Evolutionary conservation across 1,140 invertebrate genomes (phyloP), one percentile per base, ranked within the genome.

Genomic region (Homalodisca vitripennis): DNA sequence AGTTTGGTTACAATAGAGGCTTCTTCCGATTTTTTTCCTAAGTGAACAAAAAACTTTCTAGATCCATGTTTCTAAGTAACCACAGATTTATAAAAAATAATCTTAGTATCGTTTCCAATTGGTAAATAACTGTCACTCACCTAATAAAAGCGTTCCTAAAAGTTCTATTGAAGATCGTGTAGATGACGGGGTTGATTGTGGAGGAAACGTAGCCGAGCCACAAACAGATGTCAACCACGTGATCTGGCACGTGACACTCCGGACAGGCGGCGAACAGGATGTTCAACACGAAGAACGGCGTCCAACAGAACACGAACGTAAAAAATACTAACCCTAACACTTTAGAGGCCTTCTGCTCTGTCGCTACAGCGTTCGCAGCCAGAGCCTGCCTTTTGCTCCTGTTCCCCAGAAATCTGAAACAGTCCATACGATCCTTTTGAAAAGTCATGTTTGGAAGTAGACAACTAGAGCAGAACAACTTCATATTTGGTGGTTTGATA

Each of bases 191-290:
- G 78, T 92, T 92, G 75, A 92, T 91, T 27, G 91, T 94, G 1
- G 92, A 94, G 20, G 92, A 94, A 41, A 93, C 88, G 80, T 95
- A 96, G 53, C 94, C 94, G 60, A 96, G 80, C 94, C 94, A 96
- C 0, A 92, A 82, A 68, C 91, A 90, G 26, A 91, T 88, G 72
- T 90, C 85, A 31, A 92, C 89, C 22, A 93, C 84, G 74, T 88
- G 85, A 17, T 84, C 85, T 30, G 89, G 88, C 20, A 92, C 89
- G 57, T 85, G 78, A 75, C 89, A 90, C 14, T 75, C 72, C 22
- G 78, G 78, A 75, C 90, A 92, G 0, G 88, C 84, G 3, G 90
- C 91, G 72, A 92, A 91, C 12, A 93, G 78, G 17, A 94, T 90
- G 80, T 96, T 95, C 47, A 93, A 81, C 27, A 92, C 82, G 79